phyloP scores from a whole-genome alignment of 2,797 vertebrate species.

The Coracias cyanogaster region DNA sequence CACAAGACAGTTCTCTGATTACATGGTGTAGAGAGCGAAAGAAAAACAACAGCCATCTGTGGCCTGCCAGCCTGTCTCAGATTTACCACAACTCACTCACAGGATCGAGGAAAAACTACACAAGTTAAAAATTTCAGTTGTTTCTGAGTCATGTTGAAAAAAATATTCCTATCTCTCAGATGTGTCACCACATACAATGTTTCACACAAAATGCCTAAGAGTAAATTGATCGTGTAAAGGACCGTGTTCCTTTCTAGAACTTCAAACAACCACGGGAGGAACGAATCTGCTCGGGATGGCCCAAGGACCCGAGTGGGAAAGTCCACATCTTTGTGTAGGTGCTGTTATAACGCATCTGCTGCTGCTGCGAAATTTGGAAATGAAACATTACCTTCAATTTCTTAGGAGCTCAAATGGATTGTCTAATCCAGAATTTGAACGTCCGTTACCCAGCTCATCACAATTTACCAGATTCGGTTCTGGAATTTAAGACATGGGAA shows the following conservation, averaged over 20 bases:
- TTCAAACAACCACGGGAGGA: background rate
- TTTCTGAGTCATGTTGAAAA: background rate
- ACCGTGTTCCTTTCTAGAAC: background rate
- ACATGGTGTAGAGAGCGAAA: background rate
- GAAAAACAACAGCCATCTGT: background rate
- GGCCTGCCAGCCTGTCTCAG: background rate
- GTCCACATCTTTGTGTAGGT: fast-evolving
- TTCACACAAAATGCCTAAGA: background rate
- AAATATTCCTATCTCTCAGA: background rate
- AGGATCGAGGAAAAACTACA: background rate
- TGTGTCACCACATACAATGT: fast-evolving
- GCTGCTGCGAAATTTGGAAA: background rate
- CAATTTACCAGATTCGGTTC: background rate
- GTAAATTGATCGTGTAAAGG: background rate
- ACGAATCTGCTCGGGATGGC: background rate
- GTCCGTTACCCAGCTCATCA: background rate
- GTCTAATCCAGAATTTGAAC: background rate
- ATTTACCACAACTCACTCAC: background rate
- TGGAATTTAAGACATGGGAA: background rate
- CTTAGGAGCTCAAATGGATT: background rate
- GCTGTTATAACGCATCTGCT: background rate
- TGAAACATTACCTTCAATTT: background rate
- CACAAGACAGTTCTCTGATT: constrained; percentile 39
- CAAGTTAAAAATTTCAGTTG: background rate
- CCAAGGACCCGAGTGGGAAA: background rate